A percentile compares a stretch with the other conserved stretches of the same genome.
Conservation (phyloP, 2,113 vertebrate genomes). For the Otolemur garnettii region DNA sequence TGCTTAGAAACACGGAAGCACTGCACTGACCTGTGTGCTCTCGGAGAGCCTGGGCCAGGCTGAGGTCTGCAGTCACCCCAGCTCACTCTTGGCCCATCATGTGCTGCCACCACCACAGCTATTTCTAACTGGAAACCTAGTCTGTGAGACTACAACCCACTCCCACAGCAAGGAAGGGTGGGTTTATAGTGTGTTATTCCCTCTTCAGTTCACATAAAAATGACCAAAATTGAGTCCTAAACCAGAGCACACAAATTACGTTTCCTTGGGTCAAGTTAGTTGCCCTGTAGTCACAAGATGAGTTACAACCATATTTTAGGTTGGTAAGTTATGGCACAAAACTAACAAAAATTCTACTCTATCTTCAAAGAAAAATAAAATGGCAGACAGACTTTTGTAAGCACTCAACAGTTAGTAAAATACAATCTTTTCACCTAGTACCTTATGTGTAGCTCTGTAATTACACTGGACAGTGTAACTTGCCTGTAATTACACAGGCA, state of each 20-base stretch:
- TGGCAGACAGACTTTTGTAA: not conserved
- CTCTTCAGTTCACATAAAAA: constrained; percentile 44
- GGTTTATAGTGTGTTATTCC: constrained; percentile 31
- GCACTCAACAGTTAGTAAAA: not conserved
- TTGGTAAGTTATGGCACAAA: not conserved
- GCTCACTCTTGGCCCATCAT: constrained; percentile 43
- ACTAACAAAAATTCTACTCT: not conserved
- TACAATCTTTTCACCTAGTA: not conserved
- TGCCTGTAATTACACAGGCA: no score
- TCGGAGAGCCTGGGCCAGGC: not conserved
- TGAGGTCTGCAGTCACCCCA: constrained; percentile 49
- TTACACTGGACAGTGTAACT: not conserved
- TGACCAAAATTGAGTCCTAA: constrained; percentile 53
- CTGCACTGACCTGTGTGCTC: not conserved
- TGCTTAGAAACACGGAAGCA: not conserved
- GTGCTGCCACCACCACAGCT: constrained; percentile 43
- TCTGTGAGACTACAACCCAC: constrained; percentile 35
- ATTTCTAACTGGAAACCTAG: constrained; percentile 67
- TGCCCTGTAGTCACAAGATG: constrained; percentile 13
- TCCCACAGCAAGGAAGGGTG: not conserved
- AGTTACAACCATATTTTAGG: constrained; percentile 8
- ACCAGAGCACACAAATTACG: constrained; percentile 7
- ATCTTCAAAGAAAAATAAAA: constrained; percentile 1
- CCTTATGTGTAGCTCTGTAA: not conserved
- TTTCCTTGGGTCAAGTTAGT: not conserved